Evolutionary conservation across 2,888 invertebrate genomes (phyloP), one percentile per base, ranked within the genome.

Genomic region (Spatulosminthurus flaviceps): DNA sequence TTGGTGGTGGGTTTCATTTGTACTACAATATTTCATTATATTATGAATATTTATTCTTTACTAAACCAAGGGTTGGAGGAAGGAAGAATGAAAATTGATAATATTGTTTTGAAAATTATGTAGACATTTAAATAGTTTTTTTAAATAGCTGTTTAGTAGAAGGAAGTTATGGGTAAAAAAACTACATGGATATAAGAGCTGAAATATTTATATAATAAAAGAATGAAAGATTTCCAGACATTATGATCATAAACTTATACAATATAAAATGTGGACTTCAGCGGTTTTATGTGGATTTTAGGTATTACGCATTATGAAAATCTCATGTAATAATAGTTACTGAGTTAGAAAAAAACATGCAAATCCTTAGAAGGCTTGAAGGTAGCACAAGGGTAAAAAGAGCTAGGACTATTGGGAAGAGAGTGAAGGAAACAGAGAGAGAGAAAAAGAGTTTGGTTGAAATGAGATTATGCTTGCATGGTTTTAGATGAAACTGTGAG

Each of bases 241-340:
- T 51, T n/a, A 51, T 51, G 51, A n/a, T 2, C 51, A 16, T 51
- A 51, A 51, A 51, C 51, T 51, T 19, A 51, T 51, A 51, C 51
- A 51, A 11, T 51, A 19, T 51, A 51, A 51, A 51, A 13, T 51
- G 51, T 34, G n/a, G 51, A 51, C 51, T 51, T n/a, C 9, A 19
- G 51, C 51, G 16, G 51, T 51, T 51, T 51, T 51, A 51, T n/a
- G 51, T 51, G 51, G 51, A 51, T 51, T 51, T 51, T 51, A 51
- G 51, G 51, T 51, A 51, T 77, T 80, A 34, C 66, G 64, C 28
- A 76, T 66, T 61, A 34, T 66, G 66, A 64, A 75, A 75, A 75
- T 75, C 41, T 66, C 41, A 42, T n/a, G 75, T 34, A 76, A 76
- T 76, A 76, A 67, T 42, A 61, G 74, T 61, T 74, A 60, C 60